These are phyloP conservation scores for Macquaria australasica DNA, from an alignment of 2,113 vertebrate species.

Conservation along the genomic window DNA sequence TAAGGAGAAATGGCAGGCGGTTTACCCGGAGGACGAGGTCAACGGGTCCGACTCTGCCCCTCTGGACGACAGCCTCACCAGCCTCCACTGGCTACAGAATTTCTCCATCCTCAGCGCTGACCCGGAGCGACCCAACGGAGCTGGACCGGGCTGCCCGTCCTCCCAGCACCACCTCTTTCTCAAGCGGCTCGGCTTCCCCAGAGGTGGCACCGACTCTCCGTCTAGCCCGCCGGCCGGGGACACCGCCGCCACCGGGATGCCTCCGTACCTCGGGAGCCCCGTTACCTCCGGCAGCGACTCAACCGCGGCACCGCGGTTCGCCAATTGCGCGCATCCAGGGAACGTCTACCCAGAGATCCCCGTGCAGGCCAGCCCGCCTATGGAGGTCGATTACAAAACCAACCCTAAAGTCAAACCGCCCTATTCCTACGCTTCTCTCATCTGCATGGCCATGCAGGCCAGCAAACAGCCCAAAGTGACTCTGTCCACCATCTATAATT, in stretches of 20 bases:
- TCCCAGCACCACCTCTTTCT: slow-evolving; percentile 78
- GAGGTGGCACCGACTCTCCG: slow-evolving; percentile 82
- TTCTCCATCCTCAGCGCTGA: slow-evolving; percentile 88
- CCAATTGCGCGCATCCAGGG: slow-evolving; percentile 60
- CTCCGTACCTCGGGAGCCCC: slow-evolving; percentile 81
- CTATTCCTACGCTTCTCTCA: slow-evolving; percentile 89
- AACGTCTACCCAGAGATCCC: slow-evolving; percentile 62
- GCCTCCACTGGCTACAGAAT: slow-evolving; percentile 91
- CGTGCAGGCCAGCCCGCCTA: slow-evolving; percentile 74
- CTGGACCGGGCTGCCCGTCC: slow-evolving; percentile 68
- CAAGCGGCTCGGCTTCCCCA: slow-evolving; percentile 73
- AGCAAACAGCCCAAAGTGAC: slow-evolving; percentile 89
- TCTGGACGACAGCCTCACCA: slow-evolving; percentile 90
- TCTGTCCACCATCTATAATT: slow-evolving; percentile 90
- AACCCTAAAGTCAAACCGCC: slow-evolving; percentile 88
- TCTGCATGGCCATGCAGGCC: slow-evolving; percentile 92
- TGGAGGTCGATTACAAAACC: slow-evolving; percentile 86
- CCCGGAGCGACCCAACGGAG: slow-evolving; percentile 77
- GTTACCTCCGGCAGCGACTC: slow-evolving; percentile 80
- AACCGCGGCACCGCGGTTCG: slow-evolving; percentile 53
- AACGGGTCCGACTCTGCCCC: slow-evolving; percentile 70
- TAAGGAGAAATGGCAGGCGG: slow-evolving; percentile 82
- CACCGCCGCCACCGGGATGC: slow-evolving; percentile 85
- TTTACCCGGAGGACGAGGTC: slow-evolving; percentile 78
- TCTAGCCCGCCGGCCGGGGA: slow-evolving; percentile 88